Percentiles rank a stretch among this genome's conserved stretches.
These are phyloP conservation scores for Psilanteris sp. DNA, from an alignment of 1,140 invertebrate genomes.

Conservation along the genomic window DNA sequence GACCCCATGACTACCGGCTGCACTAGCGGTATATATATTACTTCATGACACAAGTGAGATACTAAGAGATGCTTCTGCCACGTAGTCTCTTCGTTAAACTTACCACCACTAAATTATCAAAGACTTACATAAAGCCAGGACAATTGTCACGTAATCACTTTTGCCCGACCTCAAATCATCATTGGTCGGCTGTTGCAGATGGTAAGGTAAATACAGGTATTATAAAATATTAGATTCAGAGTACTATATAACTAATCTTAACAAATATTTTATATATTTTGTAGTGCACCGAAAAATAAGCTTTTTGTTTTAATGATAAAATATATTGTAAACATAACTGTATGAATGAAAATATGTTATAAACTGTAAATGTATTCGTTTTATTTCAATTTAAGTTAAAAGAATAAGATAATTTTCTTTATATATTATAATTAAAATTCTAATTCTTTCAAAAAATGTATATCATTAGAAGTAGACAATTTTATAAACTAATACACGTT, in stretches of 20 bases:
- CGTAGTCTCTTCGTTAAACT: constrained; percentile 53
- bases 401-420: too few relatives aligned
- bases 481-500: too few relatives aligned
- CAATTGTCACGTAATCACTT: constrained; percentile 68
- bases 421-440: too few relatives aligned
- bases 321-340: too few relatives aligned
- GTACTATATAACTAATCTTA: constrained; percentile 33
- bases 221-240: constrained; percentile 21
- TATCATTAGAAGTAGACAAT: constrained; percentile 7
- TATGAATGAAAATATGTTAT: too few relatives aligned
- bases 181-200: constrained; percentile 36
- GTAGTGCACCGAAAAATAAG: constrained; percentile 3
- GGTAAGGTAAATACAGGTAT: constrained; percentile 25
- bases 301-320: constrained; percentile 8
- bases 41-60: constrained; percentile 35
- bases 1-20: too few relatives aligned
- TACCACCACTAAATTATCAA: constrained; percentile 57
- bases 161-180: constrained; percentile 48
- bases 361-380: too few relatives aligned
- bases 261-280: constrained; percentile 32
- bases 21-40: too few relatives aligned
- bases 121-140: constrained; percentile 37
- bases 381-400: too few relatives aligned
- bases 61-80: constrained; percentile 41
- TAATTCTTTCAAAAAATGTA: not conserved